Conservation (phyloP, 1,140 invertebrate species). For the Megathymus violae region DNA sequence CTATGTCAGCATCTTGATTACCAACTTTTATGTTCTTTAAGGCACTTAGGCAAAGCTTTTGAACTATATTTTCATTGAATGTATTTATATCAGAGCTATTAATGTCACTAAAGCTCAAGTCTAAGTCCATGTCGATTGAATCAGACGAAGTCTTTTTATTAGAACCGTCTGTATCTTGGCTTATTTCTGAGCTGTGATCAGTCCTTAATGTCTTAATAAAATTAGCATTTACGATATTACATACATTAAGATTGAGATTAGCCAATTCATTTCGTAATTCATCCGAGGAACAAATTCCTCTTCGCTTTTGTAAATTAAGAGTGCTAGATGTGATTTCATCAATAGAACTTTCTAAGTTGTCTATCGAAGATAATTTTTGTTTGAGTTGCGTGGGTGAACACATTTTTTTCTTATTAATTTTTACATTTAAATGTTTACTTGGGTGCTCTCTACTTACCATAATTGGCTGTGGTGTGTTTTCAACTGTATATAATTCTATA, state of each 20-base stretch:
- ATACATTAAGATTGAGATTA: constrained; percentile 62
- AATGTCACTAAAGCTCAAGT: constrained; percentile 83
- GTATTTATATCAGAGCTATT: constrained; percentile 83
- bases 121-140: constrained; percentile 81
- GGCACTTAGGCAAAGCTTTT: constrained; percentile 81
- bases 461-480: constrained; percentile 72
- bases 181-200: constrained; percentile 73
- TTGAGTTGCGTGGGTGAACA: constrained; percentile 77
- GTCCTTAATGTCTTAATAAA: constrained; percentile 66
- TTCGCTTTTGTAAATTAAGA: constrained; percentile 81
- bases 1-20: constrained; percentile 81
- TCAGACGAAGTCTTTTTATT: constrained; percentile 82
- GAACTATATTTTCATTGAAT: constrained; percentile 83
- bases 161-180: constrained; percentile 74
- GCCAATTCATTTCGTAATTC: constrained; percentile 73
- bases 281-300: constrained; percentile 84
- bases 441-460: constrained; percentile 47
- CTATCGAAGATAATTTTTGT: constrained; percentile 68
- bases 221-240: constrained; percentile 59
- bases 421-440: constrained; percentile 43
- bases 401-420: constrained; percentile 72
- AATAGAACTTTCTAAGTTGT: constrained; percentile 75
- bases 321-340: constrained; percentile 73
- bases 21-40: constrained; percentile 83
- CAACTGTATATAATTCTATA: constrained; percentile 79